Evolutionary conservation across 2,797 vertebrate species (phyloP).

Genomic region (Gobionotothen gibberifrons): DNA sequence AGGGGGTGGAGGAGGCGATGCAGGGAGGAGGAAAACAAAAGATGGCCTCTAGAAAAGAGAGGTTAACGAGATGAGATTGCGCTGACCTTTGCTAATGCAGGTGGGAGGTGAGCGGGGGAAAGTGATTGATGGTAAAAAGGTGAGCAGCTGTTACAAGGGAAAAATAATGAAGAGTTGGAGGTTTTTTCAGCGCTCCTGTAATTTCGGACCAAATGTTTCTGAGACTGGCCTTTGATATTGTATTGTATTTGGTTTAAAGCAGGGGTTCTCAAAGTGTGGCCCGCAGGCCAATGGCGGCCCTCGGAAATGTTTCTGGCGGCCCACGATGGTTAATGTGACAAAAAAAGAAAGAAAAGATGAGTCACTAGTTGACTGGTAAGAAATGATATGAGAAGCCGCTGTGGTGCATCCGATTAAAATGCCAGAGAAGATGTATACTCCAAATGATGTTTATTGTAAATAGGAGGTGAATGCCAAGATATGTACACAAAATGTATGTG

Average conservation of each 20-base stretch:
- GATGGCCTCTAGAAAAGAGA: constrained; percentile 75
- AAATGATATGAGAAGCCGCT: too few relatives aligned
- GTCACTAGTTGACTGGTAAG: too few relatives aligned
- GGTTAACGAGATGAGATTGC: constrained; percentile 81
- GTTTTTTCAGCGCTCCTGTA: constrained; percentile 49
- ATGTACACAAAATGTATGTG: too few relatives aligned
- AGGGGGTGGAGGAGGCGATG: constrained; percentile 27
- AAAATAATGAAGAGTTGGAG: constrained; percentile 61
- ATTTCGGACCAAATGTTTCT: constrained; percentile 51
- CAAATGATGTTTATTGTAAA: too few relatives aligned
- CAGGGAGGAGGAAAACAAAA: constrained; percentile 67
- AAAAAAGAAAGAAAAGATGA: too few relatives aligned
- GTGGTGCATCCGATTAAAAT: too few relatives aligned
- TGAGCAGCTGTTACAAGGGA: constrained; percentile 70
- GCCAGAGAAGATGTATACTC: too few relatives aligned
- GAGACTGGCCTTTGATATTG: constrained; percentile 41
- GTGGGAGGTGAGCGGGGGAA: constrained; percentile 68
- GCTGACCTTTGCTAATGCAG: constrained; percentile 78
- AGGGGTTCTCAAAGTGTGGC: too few relatives aligned
- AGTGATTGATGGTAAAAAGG: constrained; percentile 76
- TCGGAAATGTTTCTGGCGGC: too few relatives aligned
- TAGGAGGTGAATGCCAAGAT: too few relatives aligned
- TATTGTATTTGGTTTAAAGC: constrained; percentile 34
- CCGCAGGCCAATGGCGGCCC: too few relatives aligned
- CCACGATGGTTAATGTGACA: too few relatives aligned